These are phyloP conservation scores for Phrynocephalus forsythii DNA, from an alignment of 2,797 vertebrate genomes.

Conservation along the genomic window DNA sequence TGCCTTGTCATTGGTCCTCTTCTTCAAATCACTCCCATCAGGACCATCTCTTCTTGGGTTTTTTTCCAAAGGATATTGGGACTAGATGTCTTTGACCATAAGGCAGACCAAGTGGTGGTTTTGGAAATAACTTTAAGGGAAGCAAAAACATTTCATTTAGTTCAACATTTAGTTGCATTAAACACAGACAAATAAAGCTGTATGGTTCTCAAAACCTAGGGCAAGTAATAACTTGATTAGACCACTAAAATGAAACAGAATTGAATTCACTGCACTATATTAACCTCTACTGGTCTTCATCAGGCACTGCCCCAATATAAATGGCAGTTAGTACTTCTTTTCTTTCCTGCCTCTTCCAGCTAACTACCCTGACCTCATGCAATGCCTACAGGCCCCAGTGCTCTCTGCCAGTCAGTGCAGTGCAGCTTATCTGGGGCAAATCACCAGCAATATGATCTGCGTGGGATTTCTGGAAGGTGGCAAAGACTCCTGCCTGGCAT, in stretches of 20 bases:
- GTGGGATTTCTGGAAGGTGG: constrained; percentile 60
- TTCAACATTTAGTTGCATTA: background rate
- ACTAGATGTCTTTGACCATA: background rate
- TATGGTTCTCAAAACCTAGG: too few species aligned
- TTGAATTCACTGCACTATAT: too few species aligned
- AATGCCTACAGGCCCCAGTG: constrained; percentile 36
- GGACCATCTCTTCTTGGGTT: background rate
- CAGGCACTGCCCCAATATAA: too few species aligned
- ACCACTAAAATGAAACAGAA: too few species aligned
- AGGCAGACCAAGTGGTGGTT: background rate
- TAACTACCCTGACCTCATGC: constrained; percentile 49
- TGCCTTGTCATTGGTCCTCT: background rate
- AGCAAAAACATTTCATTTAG: too few species aligned
- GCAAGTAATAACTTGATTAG: too few species aligned
- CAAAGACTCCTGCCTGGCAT: constrained; percentile 71
- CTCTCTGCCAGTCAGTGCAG: background rate
- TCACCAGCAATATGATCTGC: constrained; percentile 62
- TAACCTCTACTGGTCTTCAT: too few species aligned
- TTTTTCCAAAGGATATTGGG: background rate
- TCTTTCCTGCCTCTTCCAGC: constrained; percentile 57
- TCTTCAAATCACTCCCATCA: background rate
- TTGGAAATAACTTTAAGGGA: background rate
- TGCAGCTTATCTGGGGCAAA: constrained; percentile 43
- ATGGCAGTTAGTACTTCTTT: too few species aligned
- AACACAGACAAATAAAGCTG: too few species aligned